phyloP scores from a whole-genome alignment of 2,888 invertebrate species.

The Miltochrista miniata region DNA sequence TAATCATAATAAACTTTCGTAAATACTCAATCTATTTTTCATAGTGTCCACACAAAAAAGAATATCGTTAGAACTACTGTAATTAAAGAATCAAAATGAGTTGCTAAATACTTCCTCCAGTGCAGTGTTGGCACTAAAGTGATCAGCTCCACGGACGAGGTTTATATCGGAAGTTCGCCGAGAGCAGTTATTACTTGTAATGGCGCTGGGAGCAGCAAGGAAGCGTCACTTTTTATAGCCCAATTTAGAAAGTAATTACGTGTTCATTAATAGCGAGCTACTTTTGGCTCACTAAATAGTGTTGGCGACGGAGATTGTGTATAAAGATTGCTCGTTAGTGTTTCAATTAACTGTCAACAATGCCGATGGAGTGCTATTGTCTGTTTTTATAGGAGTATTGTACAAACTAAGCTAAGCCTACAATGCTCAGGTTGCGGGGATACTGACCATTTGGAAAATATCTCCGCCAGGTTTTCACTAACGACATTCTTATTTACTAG shows the following conservation, averaged over 20 bases:
- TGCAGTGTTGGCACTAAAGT: background rate
- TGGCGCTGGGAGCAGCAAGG: conserved; percentile 2
- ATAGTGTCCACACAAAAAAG: no score
- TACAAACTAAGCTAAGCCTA: no score
- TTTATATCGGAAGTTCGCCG: conserved; percentile 4
- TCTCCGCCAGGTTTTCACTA: no score
- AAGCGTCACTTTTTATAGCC: conserved; percentile 28
- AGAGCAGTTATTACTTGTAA: conserved; percentile 10
- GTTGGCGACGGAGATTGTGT: conserved; percentile 9
- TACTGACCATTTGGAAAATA: no score
- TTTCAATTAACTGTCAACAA: background rate
- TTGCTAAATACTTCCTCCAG: background rate
- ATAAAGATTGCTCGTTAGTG: background rate
- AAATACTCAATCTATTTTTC: no score
- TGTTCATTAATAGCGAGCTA: conserved; percentile 34
- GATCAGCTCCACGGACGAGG: conserved; percentile 2
- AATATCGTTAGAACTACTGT: no score
- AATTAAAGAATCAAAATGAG: background rate
- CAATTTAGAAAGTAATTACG: conserved; percentile 39
- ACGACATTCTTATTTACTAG: no score
- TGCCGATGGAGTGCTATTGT: no score
- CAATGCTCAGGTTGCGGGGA: no score
- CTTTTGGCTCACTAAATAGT: conserved; percentile 12
- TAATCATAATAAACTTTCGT: no score
- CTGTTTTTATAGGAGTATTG: no score